Evolutionary conservation across 2,797 vertebrate species (phyloP).

Genomic region (Meriones psammophilus): DNA sequence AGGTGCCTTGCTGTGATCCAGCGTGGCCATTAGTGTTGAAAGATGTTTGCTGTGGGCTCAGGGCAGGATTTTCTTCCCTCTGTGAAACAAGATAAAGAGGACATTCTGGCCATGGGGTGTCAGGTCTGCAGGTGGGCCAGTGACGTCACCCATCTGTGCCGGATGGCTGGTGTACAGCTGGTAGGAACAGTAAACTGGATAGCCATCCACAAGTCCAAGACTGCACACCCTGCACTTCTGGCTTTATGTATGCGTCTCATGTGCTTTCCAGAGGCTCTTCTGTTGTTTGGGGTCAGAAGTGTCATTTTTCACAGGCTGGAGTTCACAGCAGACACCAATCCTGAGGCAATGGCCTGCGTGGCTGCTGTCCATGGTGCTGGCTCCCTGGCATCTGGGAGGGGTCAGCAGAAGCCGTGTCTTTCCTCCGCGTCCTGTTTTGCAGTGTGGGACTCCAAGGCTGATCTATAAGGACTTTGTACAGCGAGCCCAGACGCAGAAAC

Average conservation of each 20-base stretch:
- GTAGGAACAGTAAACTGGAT: background rate
- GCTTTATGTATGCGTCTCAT: background rate
- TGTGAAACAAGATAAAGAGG: background rate
- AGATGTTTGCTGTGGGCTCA: background rate
- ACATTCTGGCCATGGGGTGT: accelerated
- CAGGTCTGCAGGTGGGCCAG: background rate
- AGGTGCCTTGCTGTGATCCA: too few relatives aligned
- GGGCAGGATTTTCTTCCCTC: background rate
- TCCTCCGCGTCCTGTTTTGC: background rate
- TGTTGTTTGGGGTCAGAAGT: too few relatives aligned
- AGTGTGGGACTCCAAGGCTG: background rate
- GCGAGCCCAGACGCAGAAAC: background rate
- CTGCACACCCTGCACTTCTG: background rate
- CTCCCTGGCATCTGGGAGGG: background rate
- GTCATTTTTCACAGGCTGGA: background rate
- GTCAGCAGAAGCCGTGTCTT: background rate
- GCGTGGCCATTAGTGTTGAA: background rate
- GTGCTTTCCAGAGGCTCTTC: background rate
- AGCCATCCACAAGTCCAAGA: accelerated
- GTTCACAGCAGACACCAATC: background rate
- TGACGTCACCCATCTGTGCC: background rate
- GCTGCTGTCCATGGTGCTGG: background rate
- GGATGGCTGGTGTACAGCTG: background rate
- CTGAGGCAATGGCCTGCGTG: accelerated
- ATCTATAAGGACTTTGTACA: too few relatives aligned